These are phyloP conservation scores for Drosophila tripunctata DNA, from an alignment of 2,888 invertebrate genomes.

Conservation along the genomic window DNA sequence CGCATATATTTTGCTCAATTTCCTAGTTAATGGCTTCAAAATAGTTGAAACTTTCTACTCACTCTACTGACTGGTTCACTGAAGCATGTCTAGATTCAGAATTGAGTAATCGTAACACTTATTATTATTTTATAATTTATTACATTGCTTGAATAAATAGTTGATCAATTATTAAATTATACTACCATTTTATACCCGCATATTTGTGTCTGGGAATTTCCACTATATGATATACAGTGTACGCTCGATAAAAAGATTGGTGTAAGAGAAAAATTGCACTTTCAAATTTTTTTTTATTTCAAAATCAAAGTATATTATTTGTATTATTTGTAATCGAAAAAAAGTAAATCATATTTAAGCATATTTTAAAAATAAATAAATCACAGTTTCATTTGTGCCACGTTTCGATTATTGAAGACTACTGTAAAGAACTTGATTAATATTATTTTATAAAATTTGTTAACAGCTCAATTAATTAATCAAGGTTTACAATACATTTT, in stretches of 20 bases:
- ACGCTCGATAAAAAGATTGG: neutral
- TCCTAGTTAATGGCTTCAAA: slow-evolving; percentile 13
- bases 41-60: neutral
- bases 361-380: neutral
- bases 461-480: neutral
- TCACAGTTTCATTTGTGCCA: slow-evolving; percentile 7
- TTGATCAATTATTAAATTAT: neutral
- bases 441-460: neutral
- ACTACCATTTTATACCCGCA: neutral
- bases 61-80: slow-evolving; percentile 10
- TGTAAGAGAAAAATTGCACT: neutral
- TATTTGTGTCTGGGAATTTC: neutral
- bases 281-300: neutral
- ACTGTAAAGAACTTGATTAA: neutral
- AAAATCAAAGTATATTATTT: neutral
- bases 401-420: neutral
- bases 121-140: neutral
- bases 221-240: neutral
- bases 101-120: neutral
- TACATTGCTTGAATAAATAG: neutral
- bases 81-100: neutral
- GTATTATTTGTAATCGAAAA: neutral
- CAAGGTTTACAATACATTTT: too few species aligned
- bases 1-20: slow-evolving; percentile 6
- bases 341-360: neutral